Percentiles rank a stretch among this genome's conserved stretches.
These are phyloP conservation scores for Oplegnathus fasciatus DNA, from an alignment of 2,113 vertebrate species.

Conservation along the genomic window DNA sequence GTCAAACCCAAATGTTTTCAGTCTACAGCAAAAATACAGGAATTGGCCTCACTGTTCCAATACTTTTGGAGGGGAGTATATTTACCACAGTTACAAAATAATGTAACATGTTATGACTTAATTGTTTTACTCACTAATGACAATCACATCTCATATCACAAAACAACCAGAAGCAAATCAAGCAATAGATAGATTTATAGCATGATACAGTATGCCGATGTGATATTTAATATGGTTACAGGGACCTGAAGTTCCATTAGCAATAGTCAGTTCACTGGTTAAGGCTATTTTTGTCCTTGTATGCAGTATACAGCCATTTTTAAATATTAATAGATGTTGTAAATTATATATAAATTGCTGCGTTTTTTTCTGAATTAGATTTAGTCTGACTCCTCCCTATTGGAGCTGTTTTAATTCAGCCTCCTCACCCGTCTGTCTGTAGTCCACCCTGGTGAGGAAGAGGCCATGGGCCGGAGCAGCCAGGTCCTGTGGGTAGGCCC, in stretches of 20 bases:
- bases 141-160: too few relatives aligned
- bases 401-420: background rate
- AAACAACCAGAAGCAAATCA: too few relatives aligned
- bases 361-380: background rate
- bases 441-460: slow-evolving; percentile 90
- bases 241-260: background rate
- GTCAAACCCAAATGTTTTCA: too few relatives aligned
- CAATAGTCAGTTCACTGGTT: background rate
- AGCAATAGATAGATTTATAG: too few relatives aligned
- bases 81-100: too few relatives aligned
- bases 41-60: too few relatives aligned
- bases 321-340: background rate
- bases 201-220: background rate
- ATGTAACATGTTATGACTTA: too few relatives aligned
- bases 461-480: slow-evolving; percentile 88
- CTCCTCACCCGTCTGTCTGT: slow-evolving; percentile 71
- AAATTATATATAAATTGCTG: background rate
- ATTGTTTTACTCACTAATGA: too few relatives aligned
- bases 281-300: background rate
- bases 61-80: too few relatives aligned
- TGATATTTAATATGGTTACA: too few relatives aligned
- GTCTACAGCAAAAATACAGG: too few relatives aligned
- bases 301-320: background rate
- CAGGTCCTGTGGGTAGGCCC: slow-evolving; percentile 80
- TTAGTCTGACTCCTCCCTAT: background rate